Conservation (phyloP, 2,797 vertebrate genomes). For the Enteromius radiatus region DNA sequence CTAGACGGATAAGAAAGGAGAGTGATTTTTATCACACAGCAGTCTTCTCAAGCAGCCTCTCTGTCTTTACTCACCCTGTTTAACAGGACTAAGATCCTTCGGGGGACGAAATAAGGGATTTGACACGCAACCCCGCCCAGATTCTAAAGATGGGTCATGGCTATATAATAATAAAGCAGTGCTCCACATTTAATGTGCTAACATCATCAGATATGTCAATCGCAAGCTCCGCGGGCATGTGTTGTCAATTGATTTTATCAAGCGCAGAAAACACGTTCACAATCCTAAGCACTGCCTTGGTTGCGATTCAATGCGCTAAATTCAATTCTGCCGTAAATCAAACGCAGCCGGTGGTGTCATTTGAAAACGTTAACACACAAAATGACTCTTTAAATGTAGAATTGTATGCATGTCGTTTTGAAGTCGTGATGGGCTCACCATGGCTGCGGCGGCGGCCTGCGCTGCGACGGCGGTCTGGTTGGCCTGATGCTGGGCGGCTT, state of each 20-base stretch:
- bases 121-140: constrained; percentile 10
- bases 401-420: not conserved
- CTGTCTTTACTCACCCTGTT: constrained; percentile 17
- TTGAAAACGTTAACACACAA: not conserved
- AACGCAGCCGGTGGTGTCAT: not conserved
- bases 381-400: not conserved
- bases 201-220: constrained; percentile 36
- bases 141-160: constrained; percentile 36
- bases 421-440: constrained; percentile 71
- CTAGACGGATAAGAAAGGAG: constrained; percentile 3
- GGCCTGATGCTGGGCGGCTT: constrained; percentile 96
- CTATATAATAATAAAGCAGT: constrained; percentile 60
- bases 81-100: constrained; percentile 25
- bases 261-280: not conserved
- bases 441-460: constrained; percentile 86
- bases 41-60: not conserved
- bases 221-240: not conserved
- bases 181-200: constrained; percentile 66
- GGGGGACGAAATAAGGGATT: constrained; percentile 32
- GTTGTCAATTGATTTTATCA: constrained; percentile 22
- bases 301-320: not conserved
- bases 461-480: constrained; percentile 92
- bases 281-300: constrained; percentile 24
- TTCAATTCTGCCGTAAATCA: not conserved
- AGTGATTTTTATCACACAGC: constrained; percentile 9